phyloP scores from a whole-genome alignment of 2,113 vertebrate genomes.

The Malurus elegans region DNA sequence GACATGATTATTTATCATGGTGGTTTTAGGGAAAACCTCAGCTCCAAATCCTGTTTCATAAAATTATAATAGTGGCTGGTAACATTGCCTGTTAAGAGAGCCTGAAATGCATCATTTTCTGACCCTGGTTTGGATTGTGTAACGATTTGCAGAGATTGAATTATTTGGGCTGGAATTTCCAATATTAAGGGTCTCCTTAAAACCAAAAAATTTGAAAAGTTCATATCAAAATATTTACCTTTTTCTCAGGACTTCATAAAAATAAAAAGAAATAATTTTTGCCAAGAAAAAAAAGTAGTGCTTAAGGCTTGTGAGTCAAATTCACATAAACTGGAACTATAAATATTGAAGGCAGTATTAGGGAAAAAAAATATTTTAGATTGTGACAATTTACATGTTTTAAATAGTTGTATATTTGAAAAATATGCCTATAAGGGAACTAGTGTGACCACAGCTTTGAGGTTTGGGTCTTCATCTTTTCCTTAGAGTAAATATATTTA shows the following conservation, averaged over 20 bases:
- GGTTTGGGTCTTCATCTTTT: background rate
- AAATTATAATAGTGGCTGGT: background rate
- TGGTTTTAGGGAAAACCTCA: conserved; percentile 7
- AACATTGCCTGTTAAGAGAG: background rate
- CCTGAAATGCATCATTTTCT: background rate
- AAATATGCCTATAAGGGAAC: background rate
- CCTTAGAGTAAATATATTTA: background rate
- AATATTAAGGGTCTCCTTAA: background rate
- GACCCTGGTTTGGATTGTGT: background rate
- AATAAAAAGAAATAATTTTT: background rate
- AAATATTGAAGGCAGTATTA: background rate
- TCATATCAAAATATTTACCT: background rate
- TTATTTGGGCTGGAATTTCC: background rate
- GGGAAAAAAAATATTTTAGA: background rate
- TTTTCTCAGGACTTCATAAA: background rate
- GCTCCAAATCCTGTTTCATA: background rate
- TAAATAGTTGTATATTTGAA: background rate
- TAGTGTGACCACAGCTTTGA: background rate
- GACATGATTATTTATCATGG: background rate
- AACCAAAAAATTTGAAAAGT: background rate
- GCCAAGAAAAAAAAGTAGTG: background rate
- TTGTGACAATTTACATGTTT: background rate
- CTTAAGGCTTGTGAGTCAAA: background rate
- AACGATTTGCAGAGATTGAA: background rate
- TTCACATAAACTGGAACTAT: background rate